These are phyloP conservation scores for Pristionchus entomophagus DNA, from an alignment of 2,888 invertebrate species.

Conservation along the genomic window DNA sequence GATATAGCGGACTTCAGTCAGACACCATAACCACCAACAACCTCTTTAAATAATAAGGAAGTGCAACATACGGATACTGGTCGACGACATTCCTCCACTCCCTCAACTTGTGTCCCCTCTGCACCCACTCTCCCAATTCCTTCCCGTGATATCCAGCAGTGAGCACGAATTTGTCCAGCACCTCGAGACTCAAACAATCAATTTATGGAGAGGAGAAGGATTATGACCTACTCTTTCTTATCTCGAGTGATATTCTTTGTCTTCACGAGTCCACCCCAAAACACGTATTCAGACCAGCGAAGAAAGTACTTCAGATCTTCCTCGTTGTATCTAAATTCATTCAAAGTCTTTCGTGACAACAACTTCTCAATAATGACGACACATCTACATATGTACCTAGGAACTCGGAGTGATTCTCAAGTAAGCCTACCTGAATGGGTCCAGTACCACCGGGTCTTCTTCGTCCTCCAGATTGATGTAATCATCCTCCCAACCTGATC, in stretches of 20 bases:
- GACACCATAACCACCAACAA: too few species aligned
- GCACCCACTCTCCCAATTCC: constrained; percentile 68
- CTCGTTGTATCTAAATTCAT: constrained; percentile 56
- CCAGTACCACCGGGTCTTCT: constrained; percentile 28
- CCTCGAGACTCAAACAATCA: constrained; percentile 28
- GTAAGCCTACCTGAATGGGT: constrained; percentile 33
- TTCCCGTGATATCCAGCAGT: constrained; percentile 74
- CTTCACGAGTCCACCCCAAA: constrained; percentile 72
- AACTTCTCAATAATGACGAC: background rate
- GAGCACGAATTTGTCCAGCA: constrained; percentile 73
- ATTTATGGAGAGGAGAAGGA: background rate
- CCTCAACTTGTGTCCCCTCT: constrained; percentile 67
- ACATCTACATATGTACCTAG: background rate
- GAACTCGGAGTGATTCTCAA: too few species aligned
- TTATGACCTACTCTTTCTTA: constrained; percentile 51
- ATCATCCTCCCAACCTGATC: constrained; percentile 39
- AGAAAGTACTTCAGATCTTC: constrained; percentile 70
- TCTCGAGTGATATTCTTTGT: constrained; percentile 62
- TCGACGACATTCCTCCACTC: constrained; percentile 71
- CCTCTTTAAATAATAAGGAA: too few species aligned
- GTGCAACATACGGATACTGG: constrained; percentile 61
- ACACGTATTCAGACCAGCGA: constrained; percentile 73
- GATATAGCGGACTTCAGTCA: too few species aligned
- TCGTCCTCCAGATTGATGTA: constrained; percentile 43
- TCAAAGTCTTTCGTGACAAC: background rate